A percentile compares a stretch with the other conserved stretches of the same genome.
These are phyloP conservation scores for Sycobia sp. DNA, from an alignment of 1,140 invertebrate genomes.

Conservation along the genomic window DNA sequence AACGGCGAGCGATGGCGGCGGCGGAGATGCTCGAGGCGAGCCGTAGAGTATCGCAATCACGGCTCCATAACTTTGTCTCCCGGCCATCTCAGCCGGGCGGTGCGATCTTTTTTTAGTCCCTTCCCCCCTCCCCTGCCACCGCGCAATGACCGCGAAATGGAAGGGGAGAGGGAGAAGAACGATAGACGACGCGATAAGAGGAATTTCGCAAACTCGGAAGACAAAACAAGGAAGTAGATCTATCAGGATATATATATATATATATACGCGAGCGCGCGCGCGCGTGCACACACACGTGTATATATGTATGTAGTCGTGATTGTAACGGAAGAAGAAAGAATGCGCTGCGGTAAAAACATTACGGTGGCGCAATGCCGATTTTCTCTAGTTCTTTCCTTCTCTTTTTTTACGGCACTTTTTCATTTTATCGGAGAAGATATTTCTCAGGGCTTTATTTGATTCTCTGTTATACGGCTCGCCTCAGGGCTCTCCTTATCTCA, in stretches of 20 bases:
- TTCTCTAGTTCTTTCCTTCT: too few relatives aligned
- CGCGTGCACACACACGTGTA: too few relatives aligned
- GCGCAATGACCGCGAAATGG: too few relatives aligned
- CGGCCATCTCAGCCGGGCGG: too few relatives aligned
- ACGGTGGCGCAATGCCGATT: too few relatives aligned
- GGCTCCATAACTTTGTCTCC: constrained; percentile 31
- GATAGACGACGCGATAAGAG: constrained; percentile 21
- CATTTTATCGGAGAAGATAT: constrained; percentile 27
- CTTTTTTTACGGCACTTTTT: constrained; percentile 30
- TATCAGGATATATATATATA: too few relatives aligned
- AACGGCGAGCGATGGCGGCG: background rate
- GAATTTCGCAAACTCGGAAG: constrained; percentile 19
- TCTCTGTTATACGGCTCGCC: background rate
- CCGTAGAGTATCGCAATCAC: constrained; percentile 34
- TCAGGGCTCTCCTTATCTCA: too few relatives aligned
- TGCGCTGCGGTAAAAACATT: too few relatives aligned
- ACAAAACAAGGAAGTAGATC: background rate
- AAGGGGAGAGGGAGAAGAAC: background rate
- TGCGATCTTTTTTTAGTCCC: too few relatives aligned
- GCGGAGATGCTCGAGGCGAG: too few relatives aligned
- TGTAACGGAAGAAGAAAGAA: too few relatives aligned
- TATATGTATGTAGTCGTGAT: too few relatives aligned
- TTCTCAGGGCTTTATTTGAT: constrained; percentile 21
- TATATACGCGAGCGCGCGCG: constrained; percentile 5
- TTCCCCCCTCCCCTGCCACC: background rate